These are phyloP conservation scores for Loxodonta africana DNA, from an alignment of 2,113 vertebrate genomes.

Conservation along the genomic window DNA sequence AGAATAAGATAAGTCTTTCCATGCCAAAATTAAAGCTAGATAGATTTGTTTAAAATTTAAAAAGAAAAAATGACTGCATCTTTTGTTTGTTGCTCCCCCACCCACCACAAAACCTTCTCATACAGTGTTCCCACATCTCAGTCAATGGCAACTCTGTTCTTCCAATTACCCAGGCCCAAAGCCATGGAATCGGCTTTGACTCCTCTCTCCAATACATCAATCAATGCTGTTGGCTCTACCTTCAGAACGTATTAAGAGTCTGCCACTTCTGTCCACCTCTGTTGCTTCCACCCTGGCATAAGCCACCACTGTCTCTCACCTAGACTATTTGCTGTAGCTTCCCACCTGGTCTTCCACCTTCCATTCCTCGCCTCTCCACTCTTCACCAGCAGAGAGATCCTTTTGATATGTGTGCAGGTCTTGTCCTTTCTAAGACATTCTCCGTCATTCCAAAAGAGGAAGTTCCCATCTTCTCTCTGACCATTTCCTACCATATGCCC, in stretches of 20 bases:
- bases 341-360: neutral
- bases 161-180: neutral
- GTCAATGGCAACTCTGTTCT: neutral
- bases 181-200: neutral
- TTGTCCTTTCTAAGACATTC: neutral
- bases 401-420: neutral
- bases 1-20: constrained; percentile 43
- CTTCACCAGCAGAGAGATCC: neutral
- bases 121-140: neutral
- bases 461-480: neutral
- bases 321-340: neutral
- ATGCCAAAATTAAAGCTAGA: constrained; percentile 56
- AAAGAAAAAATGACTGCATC: constrained; percentile 50
- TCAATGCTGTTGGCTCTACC: neutral
- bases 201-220: neutral
- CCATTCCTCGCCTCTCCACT: neutral
- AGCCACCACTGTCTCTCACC: neutral
- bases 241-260: neutral
- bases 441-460: neutral
- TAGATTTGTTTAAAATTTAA: constrained; percentile 71
- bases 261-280: neutral
- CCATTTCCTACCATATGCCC: neutral
- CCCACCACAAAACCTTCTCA: neutral
- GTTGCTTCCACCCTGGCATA: neutral
- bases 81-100: neutral